Conservation (phyloP, 2,113 vertebrate species). For the Siniperca chuatsi region DNA sequence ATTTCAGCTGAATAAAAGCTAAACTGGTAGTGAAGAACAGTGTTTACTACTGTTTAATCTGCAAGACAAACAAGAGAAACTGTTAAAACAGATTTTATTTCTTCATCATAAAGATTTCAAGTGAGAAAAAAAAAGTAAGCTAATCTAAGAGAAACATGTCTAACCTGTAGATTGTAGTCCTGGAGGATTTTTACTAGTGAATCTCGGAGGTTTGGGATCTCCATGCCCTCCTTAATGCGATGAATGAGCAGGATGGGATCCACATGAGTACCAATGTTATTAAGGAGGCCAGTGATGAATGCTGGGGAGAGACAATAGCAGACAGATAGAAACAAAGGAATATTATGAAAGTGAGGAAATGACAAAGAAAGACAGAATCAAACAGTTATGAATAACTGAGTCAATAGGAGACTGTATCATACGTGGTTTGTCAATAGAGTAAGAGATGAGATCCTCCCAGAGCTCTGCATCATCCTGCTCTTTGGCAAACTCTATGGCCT, state of each 20-base stretch:
- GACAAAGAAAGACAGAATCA: background rate
- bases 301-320: slow-evolving; percentile 77
- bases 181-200: slow-evolving; percentile 98
- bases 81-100: background rate
- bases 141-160: background rate
- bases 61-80: background rate
- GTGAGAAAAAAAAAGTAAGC: background rate
- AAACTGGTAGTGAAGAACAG: background rate
- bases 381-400: background rate
- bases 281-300: slow-evolving; percentile 97
- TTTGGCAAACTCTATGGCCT: slow-evolving; percentile 99
- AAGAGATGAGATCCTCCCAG: slow-evolving; percentile 98
- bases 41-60: background rate
- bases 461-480: slow-evolving; percentile 97
- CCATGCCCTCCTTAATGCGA: slow-evolving; percentile 99
- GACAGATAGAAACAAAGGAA: background rate
- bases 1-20: background rate
- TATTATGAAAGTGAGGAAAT: background rate
- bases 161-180: slow-evolving; percentile 98
- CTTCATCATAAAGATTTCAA: background rate
- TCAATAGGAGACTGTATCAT: slow-evolving; percentile 57
- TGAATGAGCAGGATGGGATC: slow-evolving; percentile 97
- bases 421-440: slow-evolving; percentile 99
- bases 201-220: slow-evolving; percentile 97
- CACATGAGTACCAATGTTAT: slow-evolving; percentile 98